Conservation (phyloP, 2,113 vertebrate genomes). For the Eidolon helvum region DNA sequence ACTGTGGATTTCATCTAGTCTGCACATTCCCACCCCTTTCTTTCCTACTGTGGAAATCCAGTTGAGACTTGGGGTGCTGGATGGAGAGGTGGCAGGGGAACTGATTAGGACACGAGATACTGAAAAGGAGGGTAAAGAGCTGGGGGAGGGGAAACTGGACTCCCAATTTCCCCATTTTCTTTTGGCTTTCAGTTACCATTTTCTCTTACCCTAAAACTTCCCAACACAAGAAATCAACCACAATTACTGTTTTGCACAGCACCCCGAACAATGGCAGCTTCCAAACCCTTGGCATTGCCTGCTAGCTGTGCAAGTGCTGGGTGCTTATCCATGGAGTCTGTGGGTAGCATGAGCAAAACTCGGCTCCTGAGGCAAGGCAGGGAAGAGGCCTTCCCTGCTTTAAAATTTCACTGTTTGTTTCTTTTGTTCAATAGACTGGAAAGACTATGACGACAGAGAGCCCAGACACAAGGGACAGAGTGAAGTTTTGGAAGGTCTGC, state of each 20-base stretch:
- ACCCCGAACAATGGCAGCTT: constrained; percentile 51
- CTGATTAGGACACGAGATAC: not conserved
- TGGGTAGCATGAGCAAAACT: not conserved
- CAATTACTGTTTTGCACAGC: constrained; percentile 63
- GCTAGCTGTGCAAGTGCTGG: not conserved
- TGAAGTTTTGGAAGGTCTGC: constrained; percentile 93
- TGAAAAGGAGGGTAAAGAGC: not conserved
- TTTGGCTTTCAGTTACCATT: constrained; percentile 51
- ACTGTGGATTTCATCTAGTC: constrained; percentile 78
- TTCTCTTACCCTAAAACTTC: constrained; percentile 62
- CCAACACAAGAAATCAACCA: constrained; percentile 60
- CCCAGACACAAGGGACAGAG: constrained; percentile 90
- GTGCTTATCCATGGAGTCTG: constrained; percentile 7
- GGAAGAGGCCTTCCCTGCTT: constrained; percentile 64
- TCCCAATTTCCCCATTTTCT: constrained; percentile 46
- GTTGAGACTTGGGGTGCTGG: constrained; percentile 43
- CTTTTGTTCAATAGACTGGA: constrained; percentile 93
- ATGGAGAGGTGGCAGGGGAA: not conserved
- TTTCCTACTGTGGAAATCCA: constrained; percentile 58
- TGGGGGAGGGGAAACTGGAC: not conserved
- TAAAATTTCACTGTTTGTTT: constrained; percentile 83
- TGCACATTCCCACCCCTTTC: constrained; percentile 64
- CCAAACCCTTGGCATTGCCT: not conserved
- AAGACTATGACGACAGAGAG: constrained; percentile 91
- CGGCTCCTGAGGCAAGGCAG: not conserved